Evolutionary conservation across 2,113 vertebrate species (phyloP).

Genomic region (Megaleporinus macrocephalus): DNA sequence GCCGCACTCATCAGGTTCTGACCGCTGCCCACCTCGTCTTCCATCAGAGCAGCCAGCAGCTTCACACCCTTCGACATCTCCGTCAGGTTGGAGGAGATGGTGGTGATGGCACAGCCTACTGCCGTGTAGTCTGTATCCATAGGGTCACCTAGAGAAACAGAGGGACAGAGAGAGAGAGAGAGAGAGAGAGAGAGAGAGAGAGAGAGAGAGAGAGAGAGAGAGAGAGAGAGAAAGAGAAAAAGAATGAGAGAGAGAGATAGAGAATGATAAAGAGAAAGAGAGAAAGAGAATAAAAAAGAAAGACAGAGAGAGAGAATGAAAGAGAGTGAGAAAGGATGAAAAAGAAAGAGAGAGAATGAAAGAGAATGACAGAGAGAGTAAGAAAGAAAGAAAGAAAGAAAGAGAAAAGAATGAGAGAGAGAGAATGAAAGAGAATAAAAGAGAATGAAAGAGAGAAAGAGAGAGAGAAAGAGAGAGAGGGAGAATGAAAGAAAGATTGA

Average conservation of each 20-base stretch:
- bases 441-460: not conserved
- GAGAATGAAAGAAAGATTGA: no score
- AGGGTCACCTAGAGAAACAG: conserved; percentile 85
- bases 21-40: conserved; percentile 94
- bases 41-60: conserved; percentile 94
- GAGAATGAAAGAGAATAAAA: no score
- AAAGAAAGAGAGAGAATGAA: no score
- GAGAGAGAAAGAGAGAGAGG: not conserved
- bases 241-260: no score
- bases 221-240: no score
- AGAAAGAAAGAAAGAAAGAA: no score
- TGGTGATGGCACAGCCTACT: conserved; percentile 97
- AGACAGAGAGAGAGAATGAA: no score
- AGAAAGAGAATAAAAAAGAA: no score
- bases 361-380: no score
- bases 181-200: not conserved
- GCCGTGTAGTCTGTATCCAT: conserved; percentile 96
- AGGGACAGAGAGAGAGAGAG: not conserved
- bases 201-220: not conserved
- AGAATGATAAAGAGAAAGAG: no score
- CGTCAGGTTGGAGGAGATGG: conserved; percentile 98
- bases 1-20: conserved; percentile 95
- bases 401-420: no score
- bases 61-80: conserved; percentile 99
- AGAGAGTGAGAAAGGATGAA: no score